A percentile compares a stretch with the other conserved stretches of the same genome.
These are phyloP conservation scores for Drosophila sucinea DNA, from an alignment of 1,140 invertebrate species.

Conservation along the genomic window DNA sequence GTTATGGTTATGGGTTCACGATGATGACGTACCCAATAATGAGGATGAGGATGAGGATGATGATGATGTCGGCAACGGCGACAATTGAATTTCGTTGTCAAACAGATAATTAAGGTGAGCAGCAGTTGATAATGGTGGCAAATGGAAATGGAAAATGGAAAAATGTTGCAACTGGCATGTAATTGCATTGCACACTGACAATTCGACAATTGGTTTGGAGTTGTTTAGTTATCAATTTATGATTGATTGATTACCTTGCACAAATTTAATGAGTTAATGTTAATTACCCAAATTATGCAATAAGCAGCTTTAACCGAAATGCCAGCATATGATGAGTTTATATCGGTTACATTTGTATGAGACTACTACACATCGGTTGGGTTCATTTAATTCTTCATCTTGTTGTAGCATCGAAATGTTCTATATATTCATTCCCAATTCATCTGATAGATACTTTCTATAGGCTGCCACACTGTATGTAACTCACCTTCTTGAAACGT, in stretches of 20 bases:
- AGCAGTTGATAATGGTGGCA: conserved; percentile 32
- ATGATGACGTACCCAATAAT: conserved; percentile 30
- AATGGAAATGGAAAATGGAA: conserved; percentile 48
- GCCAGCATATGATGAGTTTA: too few relatives aligned
- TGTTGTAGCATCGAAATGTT: too few relatives aligned
- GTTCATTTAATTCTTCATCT: too few relatives aligned
- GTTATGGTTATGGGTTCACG: conserved; percentile 28
- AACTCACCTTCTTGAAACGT: conserved; percentile 76
- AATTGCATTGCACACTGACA: conserved; percentile 25
- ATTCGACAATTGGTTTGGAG: conserved; percentile 23
- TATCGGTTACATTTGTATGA: too few relatives aligned
- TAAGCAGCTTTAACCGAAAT: too few relatives aligned
- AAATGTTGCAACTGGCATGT: conserved; percentile 23
- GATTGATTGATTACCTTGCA: background rate
- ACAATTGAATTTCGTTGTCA: conserved; percentile 29
- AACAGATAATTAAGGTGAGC: conserved; percentile 50
- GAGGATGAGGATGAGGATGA: conserved; percentile 29
- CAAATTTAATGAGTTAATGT: background rate
- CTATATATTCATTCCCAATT: too few relatives aligned
- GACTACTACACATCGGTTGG: too few relatives aligned
- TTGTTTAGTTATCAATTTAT: conserved; percentile 3
- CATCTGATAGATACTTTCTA: conserved; percentile 3
- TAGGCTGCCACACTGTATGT: conserved; percentile 12
- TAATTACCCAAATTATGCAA: background rate
- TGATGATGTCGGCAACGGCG: conserved; percentile 32